Evolutionary conservation across 2,888 invertebrate species (phyloP).

Genomic region (Cryptocephalus moraei): DNA sequence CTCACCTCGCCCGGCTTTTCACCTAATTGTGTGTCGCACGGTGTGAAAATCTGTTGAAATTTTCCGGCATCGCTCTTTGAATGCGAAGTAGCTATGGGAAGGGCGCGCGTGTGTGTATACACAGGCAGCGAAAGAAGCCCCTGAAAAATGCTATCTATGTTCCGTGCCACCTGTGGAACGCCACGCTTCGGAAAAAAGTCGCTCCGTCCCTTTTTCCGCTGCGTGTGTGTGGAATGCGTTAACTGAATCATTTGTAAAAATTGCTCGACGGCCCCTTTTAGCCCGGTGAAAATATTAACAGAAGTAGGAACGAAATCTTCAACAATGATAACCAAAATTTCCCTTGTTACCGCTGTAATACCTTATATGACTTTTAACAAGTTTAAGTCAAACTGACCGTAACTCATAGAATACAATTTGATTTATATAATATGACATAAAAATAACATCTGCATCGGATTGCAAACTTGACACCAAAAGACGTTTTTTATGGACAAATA

Average conservation of each 20-base stretch:
- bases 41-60: conserved; percentile 17
- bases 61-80: conserved; percentile 19
- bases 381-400: too few species aligned
- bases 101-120: not conserved
- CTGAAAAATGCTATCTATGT: conserved; percentile 35
- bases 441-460: too few species aligned
- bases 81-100: conserved; percentile 20
- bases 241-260: conserved; percentile 3
- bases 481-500: too few species aligned
- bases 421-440: too few species aligned
- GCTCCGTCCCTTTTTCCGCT: not conserved
- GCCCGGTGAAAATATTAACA: too few species aligned
- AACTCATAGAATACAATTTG: too few species aligned
- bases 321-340: too few species aligned
- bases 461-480: too few species aligned
- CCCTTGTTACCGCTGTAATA: too few species aligned
- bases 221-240: conserved; percentile 1
- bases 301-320: too few species aligned
- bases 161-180: conserved; percentile 32
- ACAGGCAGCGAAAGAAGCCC: conserved; percentile 24
- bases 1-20: conserved; percentile 3
- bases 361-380: too few species aligned
- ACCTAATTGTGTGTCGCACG: conserved; percentile 8
- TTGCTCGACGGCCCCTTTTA: not conserved
- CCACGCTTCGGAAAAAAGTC: not conserved